phyloP scores from a whole-genome alignment of 2,113 vertebrate species.

The Otis tarda region DNA sequence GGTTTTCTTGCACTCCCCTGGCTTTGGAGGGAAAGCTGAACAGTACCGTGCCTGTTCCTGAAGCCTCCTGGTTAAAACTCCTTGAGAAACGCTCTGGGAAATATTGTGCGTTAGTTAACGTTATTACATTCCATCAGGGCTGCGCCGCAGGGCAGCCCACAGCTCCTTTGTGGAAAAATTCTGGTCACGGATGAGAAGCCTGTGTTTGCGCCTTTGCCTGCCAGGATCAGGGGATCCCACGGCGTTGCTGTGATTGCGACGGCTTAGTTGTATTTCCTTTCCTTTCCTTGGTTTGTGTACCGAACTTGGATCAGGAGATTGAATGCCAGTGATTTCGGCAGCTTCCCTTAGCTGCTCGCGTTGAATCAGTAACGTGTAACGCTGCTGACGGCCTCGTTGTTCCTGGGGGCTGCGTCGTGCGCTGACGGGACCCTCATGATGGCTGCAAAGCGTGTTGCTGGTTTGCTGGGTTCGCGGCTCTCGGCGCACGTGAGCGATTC shows the following conservation, averaged over 20 bases:
- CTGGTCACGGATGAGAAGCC: background rate
- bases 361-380: rapidly evolving
- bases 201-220: background rate
- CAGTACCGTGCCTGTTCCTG: background rate
- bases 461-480: background rate
- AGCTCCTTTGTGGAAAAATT: background rate
- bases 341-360: rapidly evolving
- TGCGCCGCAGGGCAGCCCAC: background rate
- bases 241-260: rapidly evolving
- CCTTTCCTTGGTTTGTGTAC: background rate
- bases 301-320: background rate
- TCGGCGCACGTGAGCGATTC: rapidly evolving
- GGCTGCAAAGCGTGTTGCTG: background rate
- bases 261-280: background rate
- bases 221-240: rapidly evolving
- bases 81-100: rapidly evolving
- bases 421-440: rapidly evolving
- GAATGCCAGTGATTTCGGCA: rapidly evolving
- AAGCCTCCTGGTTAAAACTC: background rate
- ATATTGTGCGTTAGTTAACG: rapidly evolving
- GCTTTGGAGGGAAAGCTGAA: background rate
- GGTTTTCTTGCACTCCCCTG: rapidly evolving
- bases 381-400: rapidly evolving
- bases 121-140: rapidly evolving
- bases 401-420: rapidly evolving